Percentiles rank a stretch among this genome's conserved stretches.
These are phyloP conservation scores for Tringa solitaria DNA, from an alignment of 2,113 vertebrate genomes.

Conservation along the genomic window DNA sequence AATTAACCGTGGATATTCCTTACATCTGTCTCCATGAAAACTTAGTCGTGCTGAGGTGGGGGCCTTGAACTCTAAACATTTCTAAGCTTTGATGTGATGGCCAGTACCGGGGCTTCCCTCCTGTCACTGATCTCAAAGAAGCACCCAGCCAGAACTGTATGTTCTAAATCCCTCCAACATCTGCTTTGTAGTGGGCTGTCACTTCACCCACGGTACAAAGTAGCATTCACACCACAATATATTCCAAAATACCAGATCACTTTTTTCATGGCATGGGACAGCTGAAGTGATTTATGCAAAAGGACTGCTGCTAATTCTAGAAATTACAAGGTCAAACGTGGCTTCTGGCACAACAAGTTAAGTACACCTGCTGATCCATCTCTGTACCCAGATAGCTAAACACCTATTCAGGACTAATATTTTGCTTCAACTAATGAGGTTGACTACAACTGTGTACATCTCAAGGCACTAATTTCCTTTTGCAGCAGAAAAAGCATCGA, in stretches of 20 bases:
- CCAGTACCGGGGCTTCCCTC: neutral
- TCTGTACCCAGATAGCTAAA: neutral
- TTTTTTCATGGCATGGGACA: neutral
- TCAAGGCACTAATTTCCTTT: neutral
- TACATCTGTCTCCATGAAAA: neutral
- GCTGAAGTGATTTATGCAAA: neutral
- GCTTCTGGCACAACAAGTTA: neutral
- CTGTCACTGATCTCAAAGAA: neutral
- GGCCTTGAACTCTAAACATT: neutral
- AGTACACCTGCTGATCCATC: neutral
- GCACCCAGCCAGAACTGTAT: neutral
- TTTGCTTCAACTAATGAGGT: neutral
- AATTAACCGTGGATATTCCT: neutral
- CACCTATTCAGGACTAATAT: neutral
- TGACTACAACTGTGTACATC: neutral
- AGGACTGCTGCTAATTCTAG: neutral
- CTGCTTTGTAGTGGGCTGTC: neutral
- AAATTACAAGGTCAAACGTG: neutral
- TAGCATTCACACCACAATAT: neutral
- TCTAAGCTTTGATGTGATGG: neutral
- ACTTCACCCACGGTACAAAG: neutral
- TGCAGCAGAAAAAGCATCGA: neutral
- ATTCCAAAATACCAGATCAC: neutral
- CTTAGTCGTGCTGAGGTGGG: neutral
- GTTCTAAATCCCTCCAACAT: neutral